Evolutionary conservation across 2,888 invertebrate genomes (phyloP).

Genomic region (Liposcelis brunnea): DNA sequence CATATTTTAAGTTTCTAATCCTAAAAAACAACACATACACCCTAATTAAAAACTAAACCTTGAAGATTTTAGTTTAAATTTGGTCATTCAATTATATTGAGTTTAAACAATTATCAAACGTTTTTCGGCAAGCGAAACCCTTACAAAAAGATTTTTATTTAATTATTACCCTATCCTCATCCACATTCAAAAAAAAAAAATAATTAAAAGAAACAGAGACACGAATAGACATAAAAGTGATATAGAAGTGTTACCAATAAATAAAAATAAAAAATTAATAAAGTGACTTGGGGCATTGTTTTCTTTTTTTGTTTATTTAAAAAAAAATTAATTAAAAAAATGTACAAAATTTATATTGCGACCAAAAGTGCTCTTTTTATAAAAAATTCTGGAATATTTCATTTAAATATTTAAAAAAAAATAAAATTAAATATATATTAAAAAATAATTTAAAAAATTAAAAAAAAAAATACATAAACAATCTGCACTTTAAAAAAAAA

Average conservation of each 20-base stretch:
- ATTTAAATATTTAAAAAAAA: too few species aligned
- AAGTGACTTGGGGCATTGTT: conserved; percentile 4
- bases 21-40: conserved; percentile 5
- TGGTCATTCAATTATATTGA: conserved; percentile 8
- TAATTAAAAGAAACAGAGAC: conserved; percentile 1
- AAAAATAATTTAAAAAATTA: conserved; percentile 1
- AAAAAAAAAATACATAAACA: conserved; percentile 3
- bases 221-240: conserved; percentile 3
- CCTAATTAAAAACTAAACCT: conserved; percentile 9
- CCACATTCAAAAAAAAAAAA: conserved; percentile 7
- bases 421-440: too few species aligned
- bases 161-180: conserved; percentile 3
- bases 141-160: conserved; percentile 4
- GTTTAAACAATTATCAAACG: conserved; percentile 2
- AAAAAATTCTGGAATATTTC: too few species aligned
- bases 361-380: conserved; percentile 6
- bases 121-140: neutral
- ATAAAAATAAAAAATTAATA: neutral
- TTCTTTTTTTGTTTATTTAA: too few species aligned
- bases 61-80: conserved; percentile 3
- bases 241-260: conserved; percentile 6
- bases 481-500: conserved; percentile 7
- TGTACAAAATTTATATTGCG: conserved; percentile 7
- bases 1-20: conserved; percentile 9
- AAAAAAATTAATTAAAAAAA: neutral